Evolutionary conservation across 1,140 invertebrate genomes (phyloP), one percentile per base, ranked within the genome.

Genomic region (Bombus haemorrhoidalis): DNA sequence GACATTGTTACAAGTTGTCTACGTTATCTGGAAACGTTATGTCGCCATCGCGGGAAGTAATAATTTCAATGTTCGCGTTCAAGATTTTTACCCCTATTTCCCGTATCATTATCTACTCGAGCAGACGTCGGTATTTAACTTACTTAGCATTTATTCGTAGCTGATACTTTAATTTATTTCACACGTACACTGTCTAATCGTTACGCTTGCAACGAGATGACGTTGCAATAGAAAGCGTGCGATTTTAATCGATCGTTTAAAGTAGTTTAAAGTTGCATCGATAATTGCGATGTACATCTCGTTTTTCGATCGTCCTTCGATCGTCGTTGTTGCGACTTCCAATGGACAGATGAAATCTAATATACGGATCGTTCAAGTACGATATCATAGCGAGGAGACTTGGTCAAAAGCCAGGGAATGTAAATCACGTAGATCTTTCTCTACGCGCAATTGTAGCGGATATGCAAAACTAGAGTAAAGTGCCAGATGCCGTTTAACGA

Each of bases 381-480:
- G 37, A 83, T 78, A 69, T 83, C 59, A 34, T 78, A 72, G 15
- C 1, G 32, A 4, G 53, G 32, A 34, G 62, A 69, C 28, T 86
- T 83, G 80, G 64, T 82, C 32, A 28, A 66, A 34, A 15, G 62
- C 72, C 62, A 82, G n/a, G 9, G 47, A 86, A 82, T 76, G 72
- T 86, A 83, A 75, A 83, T 75, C 72, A 76, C 62, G 53, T 15
- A 37, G 64, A 43, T 88, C 69, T 64, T 66, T 59, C 69, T 57
- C 32, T 76, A 47, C 57, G 47, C 15, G n/a, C 64, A 82, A 80
- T 68, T 22, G 79, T 53, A 37, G 34, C 34, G 59, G 76, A 85
- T 85, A 89, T 53, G 83, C 72, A 71, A 82, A 82, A 83, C 75
- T 73, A 79, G 83, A 72, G 76, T 85, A 80, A 80, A 80, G 57